Evolutionary conservation across 2,888 invertebrate species (phyloP).

Genomic region (Drosophila pullipes): DNA sequence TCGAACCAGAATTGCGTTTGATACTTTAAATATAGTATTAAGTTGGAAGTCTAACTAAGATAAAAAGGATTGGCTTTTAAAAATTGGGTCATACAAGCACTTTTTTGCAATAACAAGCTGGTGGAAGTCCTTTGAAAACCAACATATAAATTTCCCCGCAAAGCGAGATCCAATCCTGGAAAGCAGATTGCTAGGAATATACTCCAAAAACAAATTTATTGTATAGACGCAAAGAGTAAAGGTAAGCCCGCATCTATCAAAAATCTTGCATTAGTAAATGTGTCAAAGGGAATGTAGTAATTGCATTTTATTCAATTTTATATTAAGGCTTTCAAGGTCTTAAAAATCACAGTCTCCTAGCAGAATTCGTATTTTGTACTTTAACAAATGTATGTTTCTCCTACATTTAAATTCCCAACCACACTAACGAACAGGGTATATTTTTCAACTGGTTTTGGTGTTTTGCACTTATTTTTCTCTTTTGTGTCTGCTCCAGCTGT

Average conservation of each 20-base stretch:
- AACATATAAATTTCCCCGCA: not conserved
- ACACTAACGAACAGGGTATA: conserved; percentile 6
- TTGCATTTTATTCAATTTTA: not conserved
- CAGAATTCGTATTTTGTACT: not conserved
- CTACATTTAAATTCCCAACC: not conserved
- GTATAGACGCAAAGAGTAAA: not conserved
- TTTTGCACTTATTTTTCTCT: conserved; percentile 1
- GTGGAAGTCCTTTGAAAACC: too few species aligned
- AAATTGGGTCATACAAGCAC: not conserved
- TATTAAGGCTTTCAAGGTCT: not conserved
- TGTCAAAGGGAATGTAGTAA: not conserved
- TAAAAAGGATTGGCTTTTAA: not conserved
- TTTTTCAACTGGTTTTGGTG: conserved; percentile 18
- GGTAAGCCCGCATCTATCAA: not conserved
- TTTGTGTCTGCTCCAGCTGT: conserved; percentile 27
- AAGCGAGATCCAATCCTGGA: not conserved
- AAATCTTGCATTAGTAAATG: not conserved
- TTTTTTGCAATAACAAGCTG: too few species aligned
- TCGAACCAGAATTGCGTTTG: not conserved
- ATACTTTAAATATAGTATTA: not conserved
- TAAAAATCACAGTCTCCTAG: not conserved
- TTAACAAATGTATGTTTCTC: too few species aligned
- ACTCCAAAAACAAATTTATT: not conserved
- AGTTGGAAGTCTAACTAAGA: not conserved
- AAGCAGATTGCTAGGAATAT: not conserved